A percentile compares a stretch with the other conserved stretches of the same genome.
Evolutionary conservation across 2,113 vertebrate genomes (phyloP).

Genomic region (Verasper variegatus): DNA sequence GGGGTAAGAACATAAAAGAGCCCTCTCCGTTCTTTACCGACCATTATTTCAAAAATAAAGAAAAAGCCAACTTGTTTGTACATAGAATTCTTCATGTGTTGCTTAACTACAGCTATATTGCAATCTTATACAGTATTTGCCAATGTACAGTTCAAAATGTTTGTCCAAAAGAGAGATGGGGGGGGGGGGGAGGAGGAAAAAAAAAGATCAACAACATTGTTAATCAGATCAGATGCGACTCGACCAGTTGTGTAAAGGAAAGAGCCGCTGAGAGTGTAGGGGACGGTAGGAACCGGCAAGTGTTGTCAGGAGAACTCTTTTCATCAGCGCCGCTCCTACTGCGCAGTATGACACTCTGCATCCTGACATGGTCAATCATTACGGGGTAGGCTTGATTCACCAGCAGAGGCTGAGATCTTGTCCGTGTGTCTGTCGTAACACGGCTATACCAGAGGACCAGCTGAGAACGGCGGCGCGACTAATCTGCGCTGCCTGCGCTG

Average conservation of each 20-base stretch:
- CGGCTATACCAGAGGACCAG: conserved; percentile 69
- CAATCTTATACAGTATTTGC: conserved; percentile 91
- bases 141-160: conserved; percentile 80
- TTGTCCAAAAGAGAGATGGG: conserved; percentile 64
- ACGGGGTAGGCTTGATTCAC: conserved; percentile 65
- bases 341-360: conserved; percentile 54
- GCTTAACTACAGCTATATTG: conserved; percentile 89
- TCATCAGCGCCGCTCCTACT: conserved; percentile 61
- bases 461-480: conserved; percentile 60
- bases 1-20: conserved; percentile 53
- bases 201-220: conserved; percentile 63
- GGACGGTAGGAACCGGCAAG: conserved; percentile 53
- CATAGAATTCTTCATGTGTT: conserved; percentile 98
- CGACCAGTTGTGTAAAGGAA: conserved; percentile 57
- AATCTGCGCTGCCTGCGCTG: conserved; percentile 72
- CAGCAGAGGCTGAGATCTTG: conserved; percentile 67
- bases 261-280: conserved; percentile 63
- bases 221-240: conserved; percentile 64
- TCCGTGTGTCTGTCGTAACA: conserved; percentile 59
- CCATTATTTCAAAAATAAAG: conserved; percentile 83
- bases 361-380: conserved; percentile 68
- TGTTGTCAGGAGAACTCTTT: conserved; percentile 67
- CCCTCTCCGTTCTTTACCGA: conserved; percentile 63
- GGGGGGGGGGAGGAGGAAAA: neutral
- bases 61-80: conserved; percentile 93